Conservation (phyloP, 2,888 invertebrate genomes). For the Anagyrus pseudococci region DNA sequence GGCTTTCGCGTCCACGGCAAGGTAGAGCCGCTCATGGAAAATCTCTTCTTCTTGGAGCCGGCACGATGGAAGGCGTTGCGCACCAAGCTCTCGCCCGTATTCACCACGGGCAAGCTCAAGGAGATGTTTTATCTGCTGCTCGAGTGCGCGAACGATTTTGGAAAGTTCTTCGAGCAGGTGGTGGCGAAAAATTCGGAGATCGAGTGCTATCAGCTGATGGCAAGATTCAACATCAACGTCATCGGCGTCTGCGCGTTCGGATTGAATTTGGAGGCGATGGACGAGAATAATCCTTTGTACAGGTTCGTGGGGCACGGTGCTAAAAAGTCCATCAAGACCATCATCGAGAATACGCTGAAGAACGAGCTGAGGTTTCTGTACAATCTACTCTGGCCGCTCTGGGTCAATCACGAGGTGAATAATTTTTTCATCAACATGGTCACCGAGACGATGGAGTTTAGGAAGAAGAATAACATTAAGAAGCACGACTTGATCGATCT, state of each 20-base stretch:
- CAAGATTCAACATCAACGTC: slow-evolving; percentile 60
- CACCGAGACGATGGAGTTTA: slow-evolving; percentile 52
- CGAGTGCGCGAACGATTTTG: slow-evolving; percentile 55
- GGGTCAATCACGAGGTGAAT: slow-evolving; percentile 42
- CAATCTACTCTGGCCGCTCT: slow-evolving; percentile 38
- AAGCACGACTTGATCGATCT: slow-evolving; percentile 62
- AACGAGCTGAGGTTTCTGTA: slow-evolving; percentile 40
- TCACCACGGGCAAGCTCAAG: slow-evolving; percentile 64
- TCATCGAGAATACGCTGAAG: no score
- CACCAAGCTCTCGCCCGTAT: slow-evolving; percentile 60
- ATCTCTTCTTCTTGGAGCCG: slow-evolving; percentile 46
- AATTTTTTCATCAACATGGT: slow-evolving; percentile 53
- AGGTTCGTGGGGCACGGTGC: slow-evolving; percentile 56
- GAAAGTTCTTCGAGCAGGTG: slow-evolving; percentile 45
- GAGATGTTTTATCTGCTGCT: slow-evolving; percentile 59
- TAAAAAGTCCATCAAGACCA: slow-evolving; percentile 42
- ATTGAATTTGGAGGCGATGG: slow-evolving; percentile 56
- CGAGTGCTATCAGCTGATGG: slow-evolving; percentile 52
- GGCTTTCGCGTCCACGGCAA: not conserved
- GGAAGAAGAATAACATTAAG: slow-evolving; percentile 56
- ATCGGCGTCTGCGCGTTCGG: slow-evolving; percentile 62
- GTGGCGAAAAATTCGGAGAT: slow-evolving; percentile 38
- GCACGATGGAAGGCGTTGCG: slow-evolving; percentile 61
- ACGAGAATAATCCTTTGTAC: slow-evolving; percentile 52
- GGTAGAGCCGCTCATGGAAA: not conserved